Evolutionary conservation across 2,888 invertebrate genomes (phyloP).

Genomic region (Hydrotaea diabolus): DNA sequence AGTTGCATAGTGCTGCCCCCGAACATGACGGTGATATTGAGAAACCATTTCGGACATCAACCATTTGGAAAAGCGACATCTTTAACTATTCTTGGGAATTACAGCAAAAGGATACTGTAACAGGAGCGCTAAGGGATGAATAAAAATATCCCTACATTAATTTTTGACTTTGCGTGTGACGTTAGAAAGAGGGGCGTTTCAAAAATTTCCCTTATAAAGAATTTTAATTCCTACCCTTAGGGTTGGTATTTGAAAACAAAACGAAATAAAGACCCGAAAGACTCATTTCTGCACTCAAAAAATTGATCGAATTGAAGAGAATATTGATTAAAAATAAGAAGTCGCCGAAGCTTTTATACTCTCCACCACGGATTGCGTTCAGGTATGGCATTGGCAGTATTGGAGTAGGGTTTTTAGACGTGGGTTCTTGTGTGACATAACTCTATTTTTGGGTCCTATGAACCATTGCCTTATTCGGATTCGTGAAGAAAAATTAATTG

Average conservation of each 20-base stretch:
- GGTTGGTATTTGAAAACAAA: background rate
- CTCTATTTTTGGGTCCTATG: too few relatives aligned
- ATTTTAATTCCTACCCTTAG: background rate
- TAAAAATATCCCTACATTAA: constrained; percentile 46
- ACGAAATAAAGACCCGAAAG: background rate
- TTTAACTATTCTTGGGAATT: background rate
- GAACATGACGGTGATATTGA: background rate
- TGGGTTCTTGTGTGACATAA: too few relatives aligned
- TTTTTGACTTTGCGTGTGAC: constrained; percentile 17
- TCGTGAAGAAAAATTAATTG: too few relatives aligned
- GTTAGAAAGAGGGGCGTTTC: constrained; percentile 39
- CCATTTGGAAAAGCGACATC: constrained; percentile 44
- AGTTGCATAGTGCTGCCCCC: constrained; percentile 47
- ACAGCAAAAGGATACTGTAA: background rate
- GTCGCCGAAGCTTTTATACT: too few relatives aligned
- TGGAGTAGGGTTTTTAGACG: too few relatives aligned
- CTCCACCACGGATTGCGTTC: too few relatives aligned
- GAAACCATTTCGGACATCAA: constrained; percentile 45
- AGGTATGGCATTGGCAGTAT: too few relatives aligned
- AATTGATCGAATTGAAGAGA: too few relatives aligned
- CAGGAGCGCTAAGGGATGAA: constrained; percentile 34
- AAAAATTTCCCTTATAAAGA: constrained; percentile 8
- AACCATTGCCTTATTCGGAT: too few relatives aligned
- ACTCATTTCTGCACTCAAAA: too few relatives aligned
- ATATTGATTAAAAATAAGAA: too few relatives aligned